Evolutionary conservation across 2,113 vertebrate genomes (phyloP).

Genomic region (Syngnathus scovelli): DNA sequence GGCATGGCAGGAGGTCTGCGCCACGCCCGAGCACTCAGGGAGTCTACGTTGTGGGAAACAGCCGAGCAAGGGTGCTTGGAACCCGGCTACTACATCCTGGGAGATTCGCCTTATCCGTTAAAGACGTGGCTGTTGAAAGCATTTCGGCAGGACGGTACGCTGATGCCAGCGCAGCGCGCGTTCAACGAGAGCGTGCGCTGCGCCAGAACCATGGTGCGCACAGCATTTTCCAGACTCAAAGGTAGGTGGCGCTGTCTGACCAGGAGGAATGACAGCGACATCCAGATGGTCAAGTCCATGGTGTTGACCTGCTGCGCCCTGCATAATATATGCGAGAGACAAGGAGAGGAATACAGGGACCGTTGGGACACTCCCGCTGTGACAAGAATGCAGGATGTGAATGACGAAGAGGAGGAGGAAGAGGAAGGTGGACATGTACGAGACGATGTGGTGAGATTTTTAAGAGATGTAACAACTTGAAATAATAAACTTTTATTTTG

Average conservation of each 20-base stretch:
- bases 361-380: neutral
- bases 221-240: neutral
- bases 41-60: neutral
- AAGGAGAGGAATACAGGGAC: neutral
- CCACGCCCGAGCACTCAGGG: neutral
- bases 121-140: neutral
- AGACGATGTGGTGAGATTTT: neutral
- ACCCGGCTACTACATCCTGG: constrained; percentile 1
- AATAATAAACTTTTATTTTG: too few species aligned
- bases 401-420: neutral
- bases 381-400: neutral
- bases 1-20: neutral
- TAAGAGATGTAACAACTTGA: neutral
- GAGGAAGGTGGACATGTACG: neutral
- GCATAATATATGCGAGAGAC: constrained; percentile 2
- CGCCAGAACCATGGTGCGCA: neutral
- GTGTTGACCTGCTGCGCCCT: constrained; percentile 5
- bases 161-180: neutral
- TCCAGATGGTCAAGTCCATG: constrained; percentile 4
- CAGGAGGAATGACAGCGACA: constrained; percentile 2
- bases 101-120: neutral
- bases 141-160: neutral
- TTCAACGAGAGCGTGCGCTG: neutral
- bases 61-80: neutral
- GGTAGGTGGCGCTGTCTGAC: constrained; percentile 4